Base-by-base conservation (phyloP, 2,888 invertebrate species). In the Caenorhabditis sinica region DNA sequence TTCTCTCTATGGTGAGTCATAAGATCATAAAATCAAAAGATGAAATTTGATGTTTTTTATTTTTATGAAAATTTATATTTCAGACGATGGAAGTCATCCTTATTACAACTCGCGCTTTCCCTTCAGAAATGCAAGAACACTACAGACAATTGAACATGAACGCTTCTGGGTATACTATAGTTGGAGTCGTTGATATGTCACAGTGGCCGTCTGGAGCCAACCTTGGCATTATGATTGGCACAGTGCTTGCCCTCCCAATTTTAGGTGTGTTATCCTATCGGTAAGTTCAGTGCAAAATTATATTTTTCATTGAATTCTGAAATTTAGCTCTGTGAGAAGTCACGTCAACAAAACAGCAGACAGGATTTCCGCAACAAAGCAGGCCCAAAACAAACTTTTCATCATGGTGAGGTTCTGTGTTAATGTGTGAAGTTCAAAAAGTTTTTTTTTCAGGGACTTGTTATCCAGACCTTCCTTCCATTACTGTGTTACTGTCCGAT, bases 1-100 rank as follows among this genome's bases (percentile, higher is more conserved):
- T 60, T 1, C 17, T 69, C 20, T 77, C 77, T 13, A 17, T 77
- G 61, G 77, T 77, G 17, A 63, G 61, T 68, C 17, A 30, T 25
- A 9, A 20, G 1, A 51, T 49, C 36, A 11, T n/a, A 61, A 36
- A 6, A 33, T 58, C 4, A 36, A 61, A 53, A 28, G 25, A 13
- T 13, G 1, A 25, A 58, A 15, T 30, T 6, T 23, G 8, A 15
- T 45, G 11, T 33, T 33, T n/a, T n/a, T n/a, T n/a, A n/a, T n/a
- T n/a, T n/a, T n/a, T n/a, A n/a, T n/a, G n/a, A 33, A 51, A 33
- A 68, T 33, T 33, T 20, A 40, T 25, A 23, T 51, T 77, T 40
- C 61, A 77, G 77, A 30, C 15, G 0, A 69, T 77, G 77, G 77
- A 77, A 63, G 3, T 77, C 5, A 28, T 61, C 36, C 60, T 77